A percentile compares a stretch with the other conserved stretches of the same genome.
These are phyloP conservation scores for Corythornis cristatus DNA, from an alignment of 2,113 vertebrate genomes.

Conservation along the genomic window DNA sequence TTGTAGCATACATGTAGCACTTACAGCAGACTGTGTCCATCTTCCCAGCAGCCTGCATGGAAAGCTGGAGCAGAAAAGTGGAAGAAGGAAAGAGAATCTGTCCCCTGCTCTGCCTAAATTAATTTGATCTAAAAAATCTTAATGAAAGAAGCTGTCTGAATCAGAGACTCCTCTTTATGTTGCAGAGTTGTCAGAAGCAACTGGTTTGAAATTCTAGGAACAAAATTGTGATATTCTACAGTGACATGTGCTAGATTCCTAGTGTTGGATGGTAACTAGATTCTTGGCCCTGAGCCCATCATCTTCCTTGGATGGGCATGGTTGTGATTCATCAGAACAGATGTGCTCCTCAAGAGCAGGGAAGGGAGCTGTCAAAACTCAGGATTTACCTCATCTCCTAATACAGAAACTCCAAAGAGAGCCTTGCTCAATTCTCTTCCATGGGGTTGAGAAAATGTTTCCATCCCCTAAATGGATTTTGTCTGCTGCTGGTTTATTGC, in stretches of 20 bases:
- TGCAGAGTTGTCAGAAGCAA: slow-evolving; percentile 13
- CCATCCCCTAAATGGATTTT: neutral
- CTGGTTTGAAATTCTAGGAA: neutral
- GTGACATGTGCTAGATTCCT: neutral
- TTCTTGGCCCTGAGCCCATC: neutral
- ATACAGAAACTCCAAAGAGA: neutral
- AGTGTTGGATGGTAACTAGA: neutral
- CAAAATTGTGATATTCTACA: neutral
- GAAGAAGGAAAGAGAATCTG: neutral
- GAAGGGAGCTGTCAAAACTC: neutral
- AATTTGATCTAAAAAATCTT: neutral
- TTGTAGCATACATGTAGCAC: neutral
- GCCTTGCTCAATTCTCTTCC: neutral
- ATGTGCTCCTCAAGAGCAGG: neutral
- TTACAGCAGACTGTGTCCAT: neutral
- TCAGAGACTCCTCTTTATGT: neutral
- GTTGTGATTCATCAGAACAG: neutral
- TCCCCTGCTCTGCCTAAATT: neutral
- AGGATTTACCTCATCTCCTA: neutral
- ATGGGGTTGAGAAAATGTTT: neutral
- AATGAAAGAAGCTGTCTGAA: neutral
- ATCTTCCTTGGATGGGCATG: neutral
- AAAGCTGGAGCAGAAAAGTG: neutral
- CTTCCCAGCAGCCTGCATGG: neutral
- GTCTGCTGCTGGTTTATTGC: neutral